Evolutionary conservation across 2,113 vertebrate genomes (phyloP).

Genomic region (Chauna torquata): DNA sequence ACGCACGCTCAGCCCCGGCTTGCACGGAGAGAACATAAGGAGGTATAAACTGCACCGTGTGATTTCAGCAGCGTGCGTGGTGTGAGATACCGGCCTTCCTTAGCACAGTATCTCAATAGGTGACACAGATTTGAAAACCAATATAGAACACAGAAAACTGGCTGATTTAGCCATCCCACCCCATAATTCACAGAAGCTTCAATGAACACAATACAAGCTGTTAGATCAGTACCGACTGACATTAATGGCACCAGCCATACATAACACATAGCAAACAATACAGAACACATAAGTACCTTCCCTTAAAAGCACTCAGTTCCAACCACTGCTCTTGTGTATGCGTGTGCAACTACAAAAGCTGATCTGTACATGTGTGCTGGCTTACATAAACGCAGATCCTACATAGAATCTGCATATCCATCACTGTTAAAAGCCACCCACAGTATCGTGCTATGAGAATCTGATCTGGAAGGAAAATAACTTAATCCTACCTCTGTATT

Average conservation of each 20-base stretch:
- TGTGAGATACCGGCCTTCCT: not conserved
- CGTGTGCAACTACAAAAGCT: not conserved
- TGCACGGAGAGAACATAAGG: not conserved
- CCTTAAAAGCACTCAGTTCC: not conserved
- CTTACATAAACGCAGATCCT: slow-evolving; percentile 57
- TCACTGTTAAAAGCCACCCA: slow-evolving; percentile 2
- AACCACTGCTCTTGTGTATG: not conserved
- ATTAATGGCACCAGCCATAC: not conserved
- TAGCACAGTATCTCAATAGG: not conserved
- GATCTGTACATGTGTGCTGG: not conserved
- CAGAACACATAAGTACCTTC: not conserved
- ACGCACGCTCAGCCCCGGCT: not conserved
- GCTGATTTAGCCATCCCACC: not conserved
- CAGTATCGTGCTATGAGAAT: not conserved
- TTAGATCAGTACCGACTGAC: accelerated
- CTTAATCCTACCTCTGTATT: not conserved
- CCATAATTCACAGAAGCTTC: not conserved
- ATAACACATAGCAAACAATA: not conserved
- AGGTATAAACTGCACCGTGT: not conserved
- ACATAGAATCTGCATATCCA: slow-evolving; percentile 34
- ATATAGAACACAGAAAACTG: not conserved
- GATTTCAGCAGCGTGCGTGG: not conserved
- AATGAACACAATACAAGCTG: not conserved
- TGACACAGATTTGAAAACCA: not conserved
- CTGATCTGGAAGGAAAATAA: not conserved